Evolutionary conservation across 2,888 invertebrate genomes (phyloP).

Genomic region (Melanchra persicariae): DNA sequence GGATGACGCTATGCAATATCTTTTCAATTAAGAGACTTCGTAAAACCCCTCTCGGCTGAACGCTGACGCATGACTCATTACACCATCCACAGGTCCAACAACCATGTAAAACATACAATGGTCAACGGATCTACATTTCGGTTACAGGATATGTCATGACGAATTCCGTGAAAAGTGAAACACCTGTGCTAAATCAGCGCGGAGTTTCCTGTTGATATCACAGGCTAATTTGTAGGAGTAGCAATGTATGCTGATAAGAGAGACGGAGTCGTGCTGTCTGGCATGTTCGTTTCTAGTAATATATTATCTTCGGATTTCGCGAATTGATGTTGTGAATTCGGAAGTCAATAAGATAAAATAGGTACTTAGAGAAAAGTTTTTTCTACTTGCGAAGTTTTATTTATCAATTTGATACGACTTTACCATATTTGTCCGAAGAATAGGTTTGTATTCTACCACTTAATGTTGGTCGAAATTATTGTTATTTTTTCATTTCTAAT

Average conservation of each 20-base stretch:
- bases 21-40: slow-evolving; percentile 46
- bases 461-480: too few relatives aligned
- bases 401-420: not conserved
- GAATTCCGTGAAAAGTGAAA: slow-evolving; percentile 75
- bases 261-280: slow-evolving; percentile 64
- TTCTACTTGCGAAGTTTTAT: not conserved
- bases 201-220: slow-evolving; percentile 82
- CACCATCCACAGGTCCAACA: slow-evolving; percentile 32
- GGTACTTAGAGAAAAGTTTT: not conserved
- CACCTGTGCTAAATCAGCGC: slow-evolving; percentile 80
- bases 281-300: slow-evolving; percentile 54
- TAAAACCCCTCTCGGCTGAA: slow-evolving; percentile 46
- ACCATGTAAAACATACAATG: slow-evolving; percentile 33
- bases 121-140: slow-evolving; percentile 52
- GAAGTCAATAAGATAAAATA: slow-evolving; percentile 12
- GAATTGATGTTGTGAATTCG: slow-evolving; percentile 45
- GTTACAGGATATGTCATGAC: slow-evolving; percentile 74
- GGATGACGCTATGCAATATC: slow-evolving; percentile 53
- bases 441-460: too few relatives aligned
- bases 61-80: slow-evolving; percentile 40
- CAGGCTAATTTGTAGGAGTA: slow-evolving; percentile 37
- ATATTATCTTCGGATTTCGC: slow-evolving; percentile 47
- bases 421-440: not conserved
- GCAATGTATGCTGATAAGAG: slow-evolving; percentile 59
- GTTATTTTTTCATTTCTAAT: too few relatives aligned